Percentiles rank a stretch among this genome's conserved stretches.
phyloP scores from a whole-genome alignment of 2,797 vertebrate species.

The Saxicola maurus region DNA sequence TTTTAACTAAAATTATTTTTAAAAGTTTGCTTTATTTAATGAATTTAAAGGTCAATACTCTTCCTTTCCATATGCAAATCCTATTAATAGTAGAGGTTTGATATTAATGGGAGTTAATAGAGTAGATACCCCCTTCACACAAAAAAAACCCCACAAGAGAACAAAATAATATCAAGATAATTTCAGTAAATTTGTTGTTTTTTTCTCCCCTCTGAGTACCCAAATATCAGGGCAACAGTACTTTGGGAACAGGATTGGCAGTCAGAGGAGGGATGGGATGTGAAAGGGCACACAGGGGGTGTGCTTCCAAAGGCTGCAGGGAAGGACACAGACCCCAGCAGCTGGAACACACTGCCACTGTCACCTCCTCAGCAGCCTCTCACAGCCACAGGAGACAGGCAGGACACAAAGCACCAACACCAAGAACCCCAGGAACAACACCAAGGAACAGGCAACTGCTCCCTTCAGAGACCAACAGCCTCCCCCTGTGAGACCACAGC shows the following conservation, averaged over 20 bases:
- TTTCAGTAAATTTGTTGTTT: background rate
- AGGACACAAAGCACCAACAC: rapidly evolving
- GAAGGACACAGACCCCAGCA: background rate
- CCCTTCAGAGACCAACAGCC: background rate
- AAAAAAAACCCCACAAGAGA: constrained; percentile 2
- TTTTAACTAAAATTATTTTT: constrained; percentile 55
- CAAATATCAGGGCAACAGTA: background rate
- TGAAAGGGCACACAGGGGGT: background rate
- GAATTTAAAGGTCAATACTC: constrained; percentile 62
- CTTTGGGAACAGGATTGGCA: background rate
- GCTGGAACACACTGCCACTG: background rate
- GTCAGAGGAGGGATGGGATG: background rate
- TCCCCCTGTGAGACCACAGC: background rate
- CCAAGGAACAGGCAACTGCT: background rate
- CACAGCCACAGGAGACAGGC: rapidly evolving
- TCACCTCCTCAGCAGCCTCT: background rate
- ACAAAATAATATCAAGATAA: background rate
- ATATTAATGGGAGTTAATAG: constrained; percentile 59
- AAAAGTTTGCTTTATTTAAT: constrained; percentile 34
- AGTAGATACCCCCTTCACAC: constrained; percentile 9
- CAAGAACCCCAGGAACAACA: no score
- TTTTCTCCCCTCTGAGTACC: background rate
- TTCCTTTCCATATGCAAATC: constrained; percentile 54
- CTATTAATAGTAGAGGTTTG: constrained; percentile 54
- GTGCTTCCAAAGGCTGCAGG: background rate